Base-by-base conservation (phyloP, 2,888 invertebrate species). In the Sinhomidia bicolor region DNA sequence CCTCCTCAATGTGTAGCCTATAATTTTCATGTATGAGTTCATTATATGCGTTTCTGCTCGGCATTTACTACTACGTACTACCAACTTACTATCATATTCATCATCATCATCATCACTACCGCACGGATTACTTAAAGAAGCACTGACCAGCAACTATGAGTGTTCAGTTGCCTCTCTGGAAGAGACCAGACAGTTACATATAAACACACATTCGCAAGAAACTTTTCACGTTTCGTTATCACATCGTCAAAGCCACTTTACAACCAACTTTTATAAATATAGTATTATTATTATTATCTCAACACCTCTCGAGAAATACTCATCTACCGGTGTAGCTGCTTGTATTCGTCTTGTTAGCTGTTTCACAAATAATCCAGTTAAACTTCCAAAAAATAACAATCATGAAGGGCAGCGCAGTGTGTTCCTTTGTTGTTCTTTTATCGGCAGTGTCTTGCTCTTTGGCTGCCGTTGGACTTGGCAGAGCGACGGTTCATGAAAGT, bases 401-500 rank as follows among this genome's bases (percentile, higher is more conserved):
- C 44, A 91, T 91, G 91, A 89, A 86, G 57, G 74, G 83, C 7
- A 41, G 76, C 23, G 32, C 85, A 47, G 88, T 84, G 88, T 89
- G 65, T 20, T 62, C 79, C 76, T 23, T 90, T 20, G 47, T 87
- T 54, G 44, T 87, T 60, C 76, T 90, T 80, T 83, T 91, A 51
- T 89, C 90, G 36, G 62, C 85, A 26, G 87, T 91, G 41, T 89
- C 91, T 17, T 51, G 54, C 26, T 60, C 90, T 17, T 89, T 90
- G 14, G 92, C 91, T 32, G 91, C 92, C 17, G 82, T 89, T 71
- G 92, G 90, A 23, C 65, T 91, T 20, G 91, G 92, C 84, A 90
- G 90, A 9, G 92, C 92, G 9, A 88, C 90, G 74, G 90, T 91
- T 68, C 91, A 92, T 57, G 85, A 89, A 44, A 91, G 92, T 92